A percentile compares a stretch with the other conserved stretches of the same genome.
phyloP scores from a whole-genome alignment of 1,140 invertebrate species.

The Hyles vespertilio region DNA sequence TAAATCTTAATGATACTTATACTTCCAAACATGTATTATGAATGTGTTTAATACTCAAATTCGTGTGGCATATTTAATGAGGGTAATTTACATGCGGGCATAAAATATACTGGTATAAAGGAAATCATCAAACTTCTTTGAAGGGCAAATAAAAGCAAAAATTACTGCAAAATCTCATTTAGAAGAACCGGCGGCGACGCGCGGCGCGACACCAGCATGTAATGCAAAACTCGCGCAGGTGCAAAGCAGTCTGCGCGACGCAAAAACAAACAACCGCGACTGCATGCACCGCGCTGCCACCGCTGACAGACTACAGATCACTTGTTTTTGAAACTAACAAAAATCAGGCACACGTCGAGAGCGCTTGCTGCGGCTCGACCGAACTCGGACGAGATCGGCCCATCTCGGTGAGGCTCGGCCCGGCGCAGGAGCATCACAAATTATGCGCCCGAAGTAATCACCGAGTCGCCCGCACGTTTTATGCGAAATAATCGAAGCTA shows the following conservation, averaged over 20 bases:
- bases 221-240: constrained; percentile 56
- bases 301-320: constrained; percentile 41
- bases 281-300: constrained; percentile 31
- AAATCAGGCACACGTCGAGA: constrained; percentile 37
- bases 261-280: constrained; percentile 50
- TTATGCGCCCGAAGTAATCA: constrained; percentile 64
- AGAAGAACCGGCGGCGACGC: constrained; percentile 17
- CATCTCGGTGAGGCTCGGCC: constrained; percentile 34
- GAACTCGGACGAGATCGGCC: constrained; percentile 46
- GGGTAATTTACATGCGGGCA: constrained; percentile 26
- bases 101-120: constrained; percentile 20
- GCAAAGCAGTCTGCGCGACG: constrained; percentile 47
- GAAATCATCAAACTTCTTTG: constrained; percentile 22
- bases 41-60: neutral
- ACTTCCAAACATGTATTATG: too few relatives aligned
- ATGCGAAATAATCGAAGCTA: constrained; percentile 71
- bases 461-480: constrained; percentile 70
- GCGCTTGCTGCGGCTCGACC: neutral
- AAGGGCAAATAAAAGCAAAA: constrained; percentile 26
- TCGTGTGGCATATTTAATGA: constrained; percentile 19
- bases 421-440: constrained; percentile 65
- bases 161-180: constrained; percentile 43
- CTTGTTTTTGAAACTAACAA: constrained; percentile 71
- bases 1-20: too few relatives aligned
- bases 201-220: constrained; percentile 28